phyloP scores from a whole-genome alignment of 1,140 invertebrate species.

The Acromyrmex echinatior region DNA sequence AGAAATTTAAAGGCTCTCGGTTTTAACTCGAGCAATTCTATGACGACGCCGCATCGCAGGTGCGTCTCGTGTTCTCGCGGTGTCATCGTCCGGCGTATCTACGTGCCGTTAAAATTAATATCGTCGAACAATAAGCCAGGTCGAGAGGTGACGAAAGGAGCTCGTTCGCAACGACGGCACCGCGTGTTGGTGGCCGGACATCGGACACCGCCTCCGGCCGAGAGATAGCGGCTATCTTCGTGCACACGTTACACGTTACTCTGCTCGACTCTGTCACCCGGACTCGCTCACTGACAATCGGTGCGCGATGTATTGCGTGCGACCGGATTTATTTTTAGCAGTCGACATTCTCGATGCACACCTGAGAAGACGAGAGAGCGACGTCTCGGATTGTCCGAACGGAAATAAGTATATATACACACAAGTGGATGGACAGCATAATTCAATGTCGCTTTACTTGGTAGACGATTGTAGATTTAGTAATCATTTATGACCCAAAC shows the following conservation, averaged over 20 bases:
- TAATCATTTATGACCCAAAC: not conserved
- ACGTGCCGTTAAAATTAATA: constrained; percentile 66
- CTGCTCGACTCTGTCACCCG: constrained; percentile 30
- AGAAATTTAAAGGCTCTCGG: not conserved
- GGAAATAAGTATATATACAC: constrained; percentile 39
- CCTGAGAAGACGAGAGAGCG: constrained; percentile 60
- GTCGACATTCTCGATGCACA: constrained; percentile 62
- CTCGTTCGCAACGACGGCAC: constrained; percentile 38
- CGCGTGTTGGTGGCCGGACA: constrained; percentile 74
- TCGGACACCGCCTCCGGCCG: constrained; percentile 70
- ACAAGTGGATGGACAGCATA: not conserved
- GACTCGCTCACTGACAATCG: constrained; percentile 55
- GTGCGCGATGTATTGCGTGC: constrained; percentile 38
- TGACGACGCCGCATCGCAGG: constrained; percentile 14
- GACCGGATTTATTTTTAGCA: constrained; percentile 74
- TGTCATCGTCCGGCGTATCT: constrained; percentile 57
- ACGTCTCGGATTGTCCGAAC: constrained; percentile 46
- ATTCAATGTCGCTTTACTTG: not conserved
- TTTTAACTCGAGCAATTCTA: constrained; percentile 24
- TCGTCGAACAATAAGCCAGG: constrained; percentile 70
- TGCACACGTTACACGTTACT: constrained; percentile 55
- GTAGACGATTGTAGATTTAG: not conserved
- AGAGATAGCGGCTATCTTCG: constrained; percentile 76
- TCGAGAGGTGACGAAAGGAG: constrained; percentile 57
- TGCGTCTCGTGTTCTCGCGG: constrained; percentile 66